Percentiles rank a stretch among this genome's conserved stretches.
phyloP scores from a whole-genome alignment of 1,140 invertebrate genomes.

The Bombus polaris region DNA sequence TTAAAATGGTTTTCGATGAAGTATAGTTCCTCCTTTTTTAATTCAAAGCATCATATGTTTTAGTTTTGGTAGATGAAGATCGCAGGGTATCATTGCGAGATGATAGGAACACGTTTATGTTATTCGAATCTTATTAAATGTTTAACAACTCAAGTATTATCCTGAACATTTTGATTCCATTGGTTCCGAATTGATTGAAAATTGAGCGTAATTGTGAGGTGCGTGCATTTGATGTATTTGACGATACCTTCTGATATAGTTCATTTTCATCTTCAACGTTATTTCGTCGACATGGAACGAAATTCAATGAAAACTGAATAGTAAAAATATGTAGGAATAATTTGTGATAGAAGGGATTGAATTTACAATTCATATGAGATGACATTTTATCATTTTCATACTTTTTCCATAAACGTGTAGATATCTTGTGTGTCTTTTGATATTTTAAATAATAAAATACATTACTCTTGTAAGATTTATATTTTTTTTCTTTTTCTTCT shows the following conservation, averaged over 20 bases:
- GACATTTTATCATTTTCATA: not conserved
- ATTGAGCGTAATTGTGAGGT: not conserved
- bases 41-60: not conserved
- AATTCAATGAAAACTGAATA: not conserved
- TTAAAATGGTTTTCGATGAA: not conserved
- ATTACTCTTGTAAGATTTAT: constrained; percentile 13
- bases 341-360: not conserved
- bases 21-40: not conserved
- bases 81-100: not conserved
- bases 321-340: not conserved
- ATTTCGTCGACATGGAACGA: not conserved
- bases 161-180: not conserved
- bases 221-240: not conserved
- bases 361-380: not conserved
- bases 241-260: too few relatives aligned
- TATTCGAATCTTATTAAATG: not conserved
- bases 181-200: not conserved
- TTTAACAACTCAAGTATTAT: not conserved
- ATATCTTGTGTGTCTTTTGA: constrained; percentile 33
- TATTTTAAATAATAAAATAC: constrained; percentile 43
- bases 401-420: not conserved
- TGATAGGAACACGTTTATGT: not conserved
- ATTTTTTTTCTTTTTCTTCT: not conserved
- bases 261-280: not conserved
- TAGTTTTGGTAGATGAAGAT: not conserved